Base-by-base conservation (phyloP, 2,888 invertebrate genomes). In the Rutpela maculata region DNA sequence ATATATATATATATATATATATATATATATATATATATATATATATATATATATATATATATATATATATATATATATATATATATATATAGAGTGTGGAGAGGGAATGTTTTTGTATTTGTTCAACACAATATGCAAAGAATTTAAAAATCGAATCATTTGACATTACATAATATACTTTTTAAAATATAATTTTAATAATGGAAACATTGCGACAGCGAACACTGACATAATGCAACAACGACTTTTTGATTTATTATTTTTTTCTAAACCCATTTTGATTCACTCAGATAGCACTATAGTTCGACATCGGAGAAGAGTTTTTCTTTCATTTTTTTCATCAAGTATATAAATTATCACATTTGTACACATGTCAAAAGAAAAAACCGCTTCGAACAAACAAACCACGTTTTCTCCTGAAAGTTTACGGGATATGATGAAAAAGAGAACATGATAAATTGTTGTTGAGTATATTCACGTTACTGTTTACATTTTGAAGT, bases 301-400 rank as follows among this genome's bases (percentile, higher is more conserved):
- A 38, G 38, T 50, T 70, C 70, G 60, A 60, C 70, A 70, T 38
- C 22, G 67, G 60, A 70, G 26, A 70, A 70, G 38, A 43, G 22
- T 70, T 70, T 70, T 70, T 60, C 70, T 62, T 60, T 70, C 70
- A 43, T 70, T 70, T 70, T 43, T 70, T 70, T 70, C 60, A 70
- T 57, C 69, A 38, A 43, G 70, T 70, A 70, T 70, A 70, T 70
- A 70, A 70, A 70, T 70, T 70, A 70, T 70, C 59, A 70, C 70
- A 70, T 70, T 70, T 70, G 70, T 70, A 70, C 70, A 43, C 70
- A 60, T 60, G 70, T 70, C 70, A 70, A 70, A 70, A 70, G 60
- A 70, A 59, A 65, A 69, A 70, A 70, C 43, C 70, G 60, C 43
- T 43, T 35, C 50, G 70, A 60, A 60, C 70, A 60, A 70, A 70